Conservation (phyloP, 2,797 vertebrate species). For the Melopsittacus undulatus region DNA sequence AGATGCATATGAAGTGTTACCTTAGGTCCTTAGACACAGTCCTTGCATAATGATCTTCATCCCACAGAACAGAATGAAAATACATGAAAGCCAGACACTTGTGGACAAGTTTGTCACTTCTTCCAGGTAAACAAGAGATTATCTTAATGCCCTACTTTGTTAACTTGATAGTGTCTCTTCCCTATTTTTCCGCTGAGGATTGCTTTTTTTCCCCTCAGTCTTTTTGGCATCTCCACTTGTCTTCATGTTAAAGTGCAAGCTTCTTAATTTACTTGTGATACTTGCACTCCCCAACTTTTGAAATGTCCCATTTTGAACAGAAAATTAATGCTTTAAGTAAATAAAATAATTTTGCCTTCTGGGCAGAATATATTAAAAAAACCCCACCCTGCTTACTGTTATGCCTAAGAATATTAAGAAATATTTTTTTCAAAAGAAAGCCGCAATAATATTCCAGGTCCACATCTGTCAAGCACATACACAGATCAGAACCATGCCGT, state of each 20-base stretch:
- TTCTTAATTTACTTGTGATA: neutral
- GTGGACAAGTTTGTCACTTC: neutral
- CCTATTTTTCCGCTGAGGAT: neutral
- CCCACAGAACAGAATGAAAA: neutral
- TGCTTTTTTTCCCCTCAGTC: neutral
- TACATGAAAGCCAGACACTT: neutral
- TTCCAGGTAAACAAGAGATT: neutral
- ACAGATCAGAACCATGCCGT: conserved; percentile 27
- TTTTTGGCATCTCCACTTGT: neutral
- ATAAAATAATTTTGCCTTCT: neutral
- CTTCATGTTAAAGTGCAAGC: neutral
- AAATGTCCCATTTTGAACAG: neutral
- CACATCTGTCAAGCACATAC: conserved; percentile 48
- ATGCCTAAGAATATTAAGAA: too few species aligned
- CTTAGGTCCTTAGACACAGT: neutral
- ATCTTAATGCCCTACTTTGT: neutral
- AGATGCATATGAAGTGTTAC: neutral
- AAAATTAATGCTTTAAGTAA: neutral
- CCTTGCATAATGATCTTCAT: neutral
- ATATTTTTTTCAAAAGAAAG: conserved; percentile 21
- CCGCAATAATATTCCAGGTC: neutral
- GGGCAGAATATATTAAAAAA: neutral
- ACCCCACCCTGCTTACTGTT: neutral
- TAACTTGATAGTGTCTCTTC: neutral
- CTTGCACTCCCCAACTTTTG: neutral